These are phyloP conservation scores for Leucoptera coffeella DNA, from an alignment of 2,888 invertebrate genomes.

Conservation along the genomic window DNA sequence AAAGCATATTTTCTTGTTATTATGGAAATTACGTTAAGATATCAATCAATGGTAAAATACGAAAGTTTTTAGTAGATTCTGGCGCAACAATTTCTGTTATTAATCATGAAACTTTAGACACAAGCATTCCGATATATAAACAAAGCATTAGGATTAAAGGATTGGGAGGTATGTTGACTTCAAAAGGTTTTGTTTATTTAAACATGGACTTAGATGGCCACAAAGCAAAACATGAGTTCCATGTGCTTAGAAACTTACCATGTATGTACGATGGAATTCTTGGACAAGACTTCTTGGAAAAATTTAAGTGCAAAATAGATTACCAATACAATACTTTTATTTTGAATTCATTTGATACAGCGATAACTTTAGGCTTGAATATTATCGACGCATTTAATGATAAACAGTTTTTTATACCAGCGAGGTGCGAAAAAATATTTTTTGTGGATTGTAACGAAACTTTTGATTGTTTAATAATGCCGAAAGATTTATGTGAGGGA, in stretches of 20 bases:
- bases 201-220: background rate
- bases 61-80: constrained; percentile 3
- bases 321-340: background rate
- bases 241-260: constrained; percentile 3
- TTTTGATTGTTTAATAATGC: too few species aligned
- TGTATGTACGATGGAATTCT: background rate
- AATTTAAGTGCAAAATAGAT: background rate
- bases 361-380: too few species aligned
- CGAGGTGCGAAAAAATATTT: too few species aligned
- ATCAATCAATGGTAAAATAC: background rate
- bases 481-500: too few species aligned
- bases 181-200: constrained; percentile 5
- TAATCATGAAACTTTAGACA: constrained; percentile 4
- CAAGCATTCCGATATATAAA: constrained; percentile 6
- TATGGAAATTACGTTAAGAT: background rate
- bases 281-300: constrained; percentile 1
- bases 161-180: constrained; percentile 5
- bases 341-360: too few species aligned
- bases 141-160: constrained; percentile 5
- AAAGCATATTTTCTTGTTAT: too few species aligned
- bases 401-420: too few species aligned
- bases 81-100: constrained; percentile 6
- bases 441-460: too few species aligned
- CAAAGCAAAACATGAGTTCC: constrained; percentile 3
- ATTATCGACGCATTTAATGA: too few species aligned